Conservation (phyloP, 2,888 invertebrate genomes). For the Aromia moschata region DNA sequence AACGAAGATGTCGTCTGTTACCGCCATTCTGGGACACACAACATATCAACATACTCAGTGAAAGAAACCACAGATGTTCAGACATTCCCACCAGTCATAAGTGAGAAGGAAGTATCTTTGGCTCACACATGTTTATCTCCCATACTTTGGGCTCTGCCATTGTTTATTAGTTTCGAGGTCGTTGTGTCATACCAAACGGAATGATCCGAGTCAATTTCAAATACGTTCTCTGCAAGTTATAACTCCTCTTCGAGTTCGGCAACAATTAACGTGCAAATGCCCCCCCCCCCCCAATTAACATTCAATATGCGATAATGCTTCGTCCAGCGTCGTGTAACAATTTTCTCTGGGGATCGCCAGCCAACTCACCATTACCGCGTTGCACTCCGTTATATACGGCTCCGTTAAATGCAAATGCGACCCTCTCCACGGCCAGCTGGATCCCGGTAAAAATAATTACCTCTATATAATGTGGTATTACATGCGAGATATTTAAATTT, state of each 20-base stretch:
- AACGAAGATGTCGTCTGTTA: no score
- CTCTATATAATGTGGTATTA: slow-evolving; percentile 19
- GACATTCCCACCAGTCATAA: no score
- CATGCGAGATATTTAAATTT: slow-evolving; percentile 15
- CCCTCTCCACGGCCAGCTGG: slow-evolving; percentile 12
- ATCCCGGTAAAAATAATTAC: slow-evolving; percentile 25
- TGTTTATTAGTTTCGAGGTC: no score
- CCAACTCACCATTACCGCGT: slow-evolving; percentile 4
- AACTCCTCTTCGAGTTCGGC: background rate
- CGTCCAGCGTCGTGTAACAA: slow-evolving; percentile 6
- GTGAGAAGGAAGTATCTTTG: no score
- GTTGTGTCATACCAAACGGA: no score
- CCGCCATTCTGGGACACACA: no score
- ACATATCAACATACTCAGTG: no score
- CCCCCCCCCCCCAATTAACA: background rate
- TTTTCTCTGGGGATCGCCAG: slow-evolving; percentile 4
- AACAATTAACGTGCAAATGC: background rate
- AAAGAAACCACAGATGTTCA: no score
- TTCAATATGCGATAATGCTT: slow-evolving; percentile 15
- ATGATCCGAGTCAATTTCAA: no score
- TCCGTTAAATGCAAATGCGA: slow-evolving; percentile 21
- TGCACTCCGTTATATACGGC: slow-evolving; percentile 24
- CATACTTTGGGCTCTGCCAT: no score
- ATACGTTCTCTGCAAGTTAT: no score
- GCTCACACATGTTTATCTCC: no score